Conservation (phyloP, 2,113 vertebrate species). For the Sakesphorus luctuosus region DNA sequence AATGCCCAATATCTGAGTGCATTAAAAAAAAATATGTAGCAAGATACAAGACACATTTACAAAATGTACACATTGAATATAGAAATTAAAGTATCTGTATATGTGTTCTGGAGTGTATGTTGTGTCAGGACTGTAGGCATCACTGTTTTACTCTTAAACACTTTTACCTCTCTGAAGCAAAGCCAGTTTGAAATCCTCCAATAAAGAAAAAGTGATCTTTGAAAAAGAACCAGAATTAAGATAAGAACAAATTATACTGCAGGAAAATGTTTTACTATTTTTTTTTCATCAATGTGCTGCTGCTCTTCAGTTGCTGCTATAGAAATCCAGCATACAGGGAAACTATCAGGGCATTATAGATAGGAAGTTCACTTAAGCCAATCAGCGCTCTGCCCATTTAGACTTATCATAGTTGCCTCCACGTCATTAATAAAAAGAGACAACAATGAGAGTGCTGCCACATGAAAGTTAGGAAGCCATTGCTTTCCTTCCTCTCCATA, state of each 20-base stretch:
- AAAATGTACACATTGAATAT: background rate
- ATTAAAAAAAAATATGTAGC: background rate
- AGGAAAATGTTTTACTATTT: background rate
- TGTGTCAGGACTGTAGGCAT: background rate
- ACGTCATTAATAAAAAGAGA: background rate
- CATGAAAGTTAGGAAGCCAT: background rate
- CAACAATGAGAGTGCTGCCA: background rate
- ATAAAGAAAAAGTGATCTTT: background rate
- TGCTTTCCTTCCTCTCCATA: background rate
- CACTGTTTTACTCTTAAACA: background rate
- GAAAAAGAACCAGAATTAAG: background rate
- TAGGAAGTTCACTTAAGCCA: conserved; percentile 12
- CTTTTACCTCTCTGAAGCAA: background rate
- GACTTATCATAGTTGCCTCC: background rate
- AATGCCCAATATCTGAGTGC: background rate
- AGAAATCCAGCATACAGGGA: background rate
- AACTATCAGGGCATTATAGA: background rate
- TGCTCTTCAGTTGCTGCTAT: conserved; percentile 8
- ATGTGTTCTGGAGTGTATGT: background rate
- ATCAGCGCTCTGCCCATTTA: background rate
- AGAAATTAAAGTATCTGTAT: background rate
- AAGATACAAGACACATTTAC: background rate
- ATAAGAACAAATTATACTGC: conserved; percentile 4
- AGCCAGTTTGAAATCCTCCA: background rate
- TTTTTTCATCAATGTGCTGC: background rate